Conservation (phyloP, 2,888 invertebrate species). For the Cataglyphis albicans region DNA sequence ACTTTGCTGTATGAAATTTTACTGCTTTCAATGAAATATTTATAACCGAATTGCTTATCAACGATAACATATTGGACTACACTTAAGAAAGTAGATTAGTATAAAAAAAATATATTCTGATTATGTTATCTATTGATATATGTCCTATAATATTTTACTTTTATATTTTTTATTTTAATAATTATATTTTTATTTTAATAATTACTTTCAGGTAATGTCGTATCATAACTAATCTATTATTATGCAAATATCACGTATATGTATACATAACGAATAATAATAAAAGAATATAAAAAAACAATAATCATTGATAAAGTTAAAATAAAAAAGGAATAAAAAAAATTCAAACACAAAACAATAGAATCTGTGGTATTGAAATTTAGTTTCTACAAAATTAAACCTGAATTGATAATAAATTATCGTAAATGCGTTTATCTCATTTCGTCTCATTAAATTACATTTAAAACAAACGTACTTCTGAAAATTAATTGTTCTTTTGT, state of each 20-base stretch:
- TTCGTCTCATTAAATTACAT: background rate
- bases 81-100: background rate
- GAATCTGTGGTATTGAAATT: background rate
- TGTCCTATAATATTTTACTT: background rate
- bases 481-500: constrained; percentile 20
- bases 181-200: constrained; percentile 10
- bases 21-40: too few relatives aligned
- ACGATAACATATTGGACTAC: too few relatives aligned
- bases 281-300: background rate
- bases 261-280: background rate
- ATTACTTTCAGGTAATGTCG: background rate
- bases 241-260: background rate
- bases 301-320: background rate
- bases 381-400: background rate
- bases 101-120: background rate
- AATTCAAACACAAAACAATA: background rate
- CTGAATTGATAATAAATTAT: background rate
- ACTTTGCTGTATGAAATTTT: too few relatives aligned
- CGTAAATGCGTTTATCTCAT: background rate
- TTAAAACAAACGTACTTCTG: background rate
- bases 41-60: too few relatives aligned
- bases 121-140: background rate
- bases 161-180: too few relatives aligned
- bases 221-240: background rate
- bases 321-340: background rate